Evolutionary conservation across 2,113 vertebrate genomes (phyloP), one percentile per base, ranked within the genome.

Genomic region (Gobio gobio): DNA sequence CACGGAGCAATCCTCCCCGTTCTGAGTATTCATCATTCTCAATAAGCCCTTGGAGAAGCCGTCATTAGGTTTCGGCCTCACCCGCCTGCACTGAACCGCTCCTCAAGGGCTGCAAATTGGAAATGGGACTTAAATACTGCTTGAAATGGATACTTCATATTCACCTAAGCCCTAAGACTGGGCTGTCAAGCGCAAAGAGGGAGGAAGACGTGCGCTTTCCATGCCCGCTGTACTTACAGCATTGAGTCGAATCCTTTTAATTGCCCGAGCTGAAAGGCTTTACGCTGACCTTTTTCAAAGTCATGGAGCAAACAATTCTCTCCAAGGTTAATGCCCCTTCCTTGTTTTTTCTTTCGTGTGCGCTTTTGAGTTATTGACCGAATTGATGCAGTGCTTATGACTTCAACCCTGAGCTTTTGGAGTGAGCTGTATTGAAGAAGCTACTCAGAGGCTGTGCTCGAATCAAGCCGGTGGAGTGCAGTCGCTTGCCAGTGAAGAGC

Each of bases 41-140:
- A 92, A 92, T 93, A 93, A 94, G 91, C 87, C 92, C 88, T n/a
- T 54, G 22, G 90, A 93, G 93, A 92, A 93, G 91, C 92, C 88
- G 91, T 92, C 93, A 93, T 94, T 93, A 93, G 85, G 86, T 88
- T 89, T 89, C 87, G 87, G 89, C 92, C 92, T 92, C 89, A 92
- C 90, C 90, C 85, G 89, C 87, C 85, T 75, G 80, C 89, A 88
- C 89, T 92, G 90, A 91, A 91, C 91, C 63, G 79, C 89, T 84
- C 89, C 90, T 94, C 90, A 89, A 93, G 91, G 89, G 91, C 90
- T 89, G 88, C 90, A 93, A 92, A 93, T 94, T 94, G 91, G 91
- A 93, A 93, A 93, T 92, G 91, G 90, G 90, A 93, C 94, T 95
- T 93, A 93, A 93, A 94, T 92, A 91, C 91, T 87, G 90, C 90